These are phyloP conservation scores for Hypolimnas misippus DNA, from an alignment of 2,888 invertebrate genomes.

Conservation along the genomic window DNA sequence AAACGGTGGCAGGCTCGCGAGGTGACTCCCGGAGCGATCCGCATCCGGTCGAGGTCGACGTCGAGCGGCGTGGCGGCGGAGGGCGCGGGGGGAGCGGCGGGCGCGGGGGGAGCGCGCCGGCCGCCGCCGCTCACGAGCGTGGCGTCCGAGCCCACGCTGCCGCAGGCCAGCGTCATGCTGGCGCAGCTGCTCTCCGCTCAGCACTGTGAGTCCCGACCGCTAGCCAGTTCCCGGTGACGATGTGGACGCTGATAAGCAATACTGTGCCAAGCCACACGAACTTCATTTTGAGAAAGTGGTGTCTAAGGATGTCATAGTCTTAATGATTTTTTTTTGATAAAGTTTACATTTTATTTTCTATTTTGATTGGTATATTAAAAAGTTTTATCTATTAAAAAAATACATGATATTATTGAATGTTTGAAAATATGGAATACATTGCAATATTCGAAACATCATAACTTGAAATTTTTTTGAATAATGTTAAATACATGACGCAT, in stretches of 20 bases:
- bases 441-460: too few species aligned
- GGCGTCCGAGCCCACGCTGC: constrained; percentile 90
- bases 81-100: constrained; percentile 77
- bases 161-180: constrained; percentile 89
- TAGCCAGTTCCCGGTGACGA: background rate
- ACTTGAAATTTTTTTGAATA: too few species aligned
- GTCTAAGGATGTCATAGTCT: background rate
- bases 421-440: too few species aligned
- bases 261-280: too few species aligned
- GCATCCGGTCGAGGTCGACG: constrained; percentile 71
- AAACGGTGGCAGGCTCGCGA: constrained; percentile 74
- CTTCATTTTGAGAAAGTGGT: too few species aligned
- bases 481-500: too few species aligned
- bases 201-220: constrained; percentile 81
- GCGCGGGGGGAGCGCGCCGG: constrained; percentile 62
- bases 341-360: too few species aligned
- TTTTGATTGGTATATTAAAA: too few species aligned
- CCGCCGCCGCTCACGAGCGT: constrained; percentile 88
- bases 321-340: too few species aligned
- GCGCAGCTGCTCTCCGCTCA: constrained; percentile 90
- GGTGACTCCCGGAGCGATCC: constrained; percentile 56
- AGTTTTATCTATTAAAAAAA: too few species aligned
- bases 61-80: constrained; percentile 82
- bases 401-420: too few species aligned
- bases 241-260: too few species aligned